A percentile compares a stretch with the other conserved stretches of the same genome.
phyloP scores from a whole-genome alignment of 2,888 invertebrate genomes.

The Aphodius sticticus region DNA sequence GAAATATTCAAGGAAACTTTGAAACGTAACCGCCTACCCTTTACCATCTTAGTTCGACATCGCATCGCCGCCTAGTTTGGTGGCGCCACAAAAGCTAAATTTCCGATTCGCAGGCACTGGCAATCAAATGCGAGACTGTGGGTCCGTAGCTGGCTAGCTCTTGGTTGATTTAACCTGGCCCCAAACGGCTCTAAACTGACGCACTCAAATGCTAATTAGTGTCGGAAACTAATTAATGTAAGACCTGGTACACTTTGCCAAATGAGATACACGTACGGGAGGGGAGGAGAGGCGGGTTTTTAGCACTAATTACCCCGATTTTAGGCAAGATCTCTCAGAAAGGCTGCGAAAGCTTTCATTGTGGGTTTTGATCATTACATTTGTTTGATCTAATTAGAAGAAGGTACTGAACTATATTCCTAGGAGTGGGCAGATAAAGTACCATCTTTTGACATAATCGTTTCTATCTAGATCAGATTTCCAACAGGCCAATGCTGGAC shows the following conservation, averaged over 20 bases:
- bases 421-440: too few relatives aligned
- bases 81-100: too few relatives aligned
- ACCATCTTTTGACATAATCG: too few relatives aligned
- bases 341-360: too few relatives aligned
- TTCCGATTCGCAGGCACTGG: neutral
- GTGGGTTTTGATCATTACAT: too few relatives aligned
- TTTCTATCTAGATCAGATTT: too few relatives aligned
- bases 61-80: too few relatives aligned
- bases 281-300: neutral
- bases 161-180: neutral
- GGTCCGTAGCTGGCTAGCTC: neutral
- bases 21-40: neutral
- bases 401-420: too few relatives aligned
- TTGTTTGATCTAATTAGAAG: too few relatives aligned
- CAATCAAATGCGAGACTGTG: neutral
- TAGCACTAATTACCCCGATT: neutral
- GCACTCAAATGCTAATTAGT: neutral
- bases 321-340: too few relatives aligned
- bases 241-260: conserved; percentile 4
- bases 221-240: neutral
- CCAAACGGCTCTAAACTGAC: neutral
- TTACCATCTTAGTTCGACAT: too few relatives aligned
- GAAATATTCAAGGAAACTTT: neutral
- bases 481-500: too few relatives aligned
- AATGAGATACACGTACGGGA: neutral